Evolutionary conservation across 2,113 vertebrate species (phyloP).

Genomic region (Dicentrarchus labrax): DNA sequence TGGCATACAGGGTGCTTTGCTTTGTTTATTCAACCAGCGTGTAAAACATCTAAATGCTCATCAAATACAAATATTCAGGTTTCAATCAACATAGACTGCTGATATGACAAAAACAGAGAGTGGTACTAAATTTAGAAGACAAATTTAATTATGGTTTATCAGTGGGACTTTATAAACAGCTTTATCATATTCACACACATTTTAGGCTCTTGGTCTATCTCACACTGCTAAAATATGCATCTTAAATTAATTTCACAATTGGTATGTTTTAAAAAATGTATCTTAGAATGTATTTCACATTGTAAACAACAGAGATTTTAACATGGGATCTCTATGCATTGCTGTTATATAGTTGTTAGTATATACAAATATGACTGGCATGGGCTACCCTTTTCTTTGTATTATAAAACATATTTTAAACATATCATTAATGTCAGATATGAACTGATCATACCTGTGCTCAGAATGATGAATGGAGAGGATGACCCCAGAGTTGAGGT

Average conservation of each 20-base stretch:
- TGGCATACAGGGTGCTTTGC: slow-evolving; percentile 53
- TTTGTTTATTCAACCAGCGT: slow-evolving; percentile 53
- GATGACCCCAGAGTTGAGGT: slow-evolving; percentile 96
- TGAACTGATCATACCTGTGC: slow-evolving; percentile 87
- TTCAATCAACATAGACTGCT: slow-evolving; percentile 34
- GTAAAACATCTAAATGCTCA: slow-evolving; percentile 61
- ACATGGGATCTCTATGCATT: neutral
- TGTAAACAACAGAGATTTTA: neutral
- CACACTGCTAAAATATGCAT: neutral
- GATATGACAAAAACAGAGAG: slow-evolving; percentile 19
- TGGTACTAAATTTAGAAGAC: slow-evolving; percentile 26
- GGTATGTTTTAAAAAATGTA: neutral
- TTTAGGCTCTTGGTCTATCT: neutral
- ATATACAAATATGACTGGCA: neutral
- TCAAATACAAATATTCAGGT: slow-evolving; percentile 57
- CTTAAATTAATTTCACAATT: neutral
- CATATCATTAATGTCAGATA: neutral
- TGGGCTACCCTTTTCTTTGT: neutral
- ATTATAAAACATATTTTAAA: neutral
- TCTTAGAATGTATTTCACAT: neutral
- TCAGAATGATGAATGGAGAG: slow-evolving; percentile 95
- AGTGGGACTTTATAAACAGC: neutral
- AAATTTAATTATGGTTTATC: slow-evolving; percentile 12
- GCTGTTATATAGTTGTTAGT: neutral
- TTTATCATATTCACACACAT: slow-evolving; percentile 4